phyloP scores from a whole-genome alignment of 2,888 invertebrate species.

The Synanthedon vespiformis region DNA sequence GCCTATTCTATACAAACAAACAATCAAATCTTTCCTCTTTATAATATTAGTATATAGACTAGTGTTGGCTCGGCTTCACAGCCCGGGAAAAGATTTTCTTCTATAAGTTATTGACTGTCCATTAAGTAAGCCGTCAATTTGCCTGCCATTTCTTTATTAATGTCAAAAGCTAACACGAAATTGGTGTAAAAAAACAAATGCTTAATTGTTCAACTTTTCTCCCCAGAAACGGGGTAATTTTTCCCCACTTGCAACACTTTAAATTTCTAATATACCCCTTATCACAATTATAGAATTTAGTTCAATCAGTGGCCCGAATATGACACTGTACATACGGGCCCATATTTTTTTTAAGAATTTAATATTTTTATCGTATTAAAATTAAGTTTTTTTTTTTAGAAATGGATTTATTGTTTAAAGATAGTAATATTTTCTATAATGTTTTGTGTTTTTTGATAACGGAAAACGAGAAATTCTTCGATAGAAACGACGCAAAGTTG shows the following conservation, averaged over 20 bases:
- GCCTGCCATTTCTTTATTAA: too few species aligned
- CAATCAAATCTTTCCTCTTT: too few species aligned
- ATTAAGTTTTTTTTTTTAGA: background rate
- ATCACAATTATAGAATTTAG: background rate
- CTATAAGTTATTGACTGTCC: too few species aligned
- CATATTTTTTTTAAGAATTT: background rate
- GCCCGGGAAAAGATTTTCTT: too few species aligned
- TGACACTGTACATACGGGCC: background rate
- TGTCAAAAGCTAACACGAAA: too few species aligned
- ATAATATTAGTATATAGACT: too few species aligned
- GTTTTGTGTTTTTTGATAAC: constrained; percentile 49
- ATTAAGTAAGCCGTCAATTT: too few species aligned
- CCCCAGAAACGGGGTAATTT: background rate
- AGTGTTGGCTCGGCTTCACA: too few species aligned
- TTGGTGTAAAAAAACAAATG: too few species aligned
- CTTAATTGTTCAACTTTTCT: background rate
- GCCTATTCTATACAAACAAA: too few species aligned
- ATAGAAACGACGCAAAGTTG: constrained; percentile 39
- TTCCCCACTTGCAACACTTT: background rate
- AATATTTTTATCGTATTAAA: background rate
- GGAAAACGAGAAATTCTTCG: constrained; percentile 52
- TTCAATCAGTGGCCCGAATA: background rate
- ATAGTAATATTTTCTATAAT: constrained; percentile 48
- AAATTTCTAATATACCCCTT: background rate
- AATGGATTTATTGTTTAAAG: constrained; percentile 46